These are phyloP conservation scores for Luperina nickerlii DNA, from an alignment of 2,888 invertebrate genomes.

Conservation along the genomic window DNA sequence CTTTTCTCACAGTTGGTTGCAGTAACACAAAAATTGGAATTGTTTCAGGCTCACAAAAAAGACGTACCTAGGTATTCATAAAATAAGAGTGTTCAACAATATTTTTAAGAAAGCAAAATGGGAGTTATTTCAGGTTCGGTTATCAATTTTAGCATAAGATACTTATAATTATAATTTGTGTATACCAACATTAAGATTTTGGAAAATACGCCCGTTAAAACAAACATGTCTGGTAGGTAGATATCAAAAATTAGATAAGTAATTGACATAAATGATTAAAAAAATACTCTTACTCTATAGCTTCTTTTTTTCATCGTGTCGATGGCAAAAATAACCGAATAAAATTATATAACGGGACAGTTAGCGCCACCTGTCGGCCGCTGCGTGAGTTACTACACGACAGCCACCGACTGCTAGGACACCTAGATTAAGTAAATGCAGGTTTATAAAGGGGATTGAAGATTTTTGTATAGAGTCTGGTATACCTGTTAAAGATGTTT, in stretches of 20 bases:
- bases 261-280: too few species aligned
- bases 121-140: neutral
- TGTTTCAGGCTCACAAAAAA: neutral
- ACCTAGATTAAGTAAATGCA: slow-evolving; percentile 46
- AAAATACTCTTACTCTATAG: too few species aligned
- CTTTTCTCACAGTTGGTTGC: neutral
- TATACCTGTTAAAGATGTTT: too few species aligned
- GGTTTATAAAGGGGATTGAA: too few species aligned
- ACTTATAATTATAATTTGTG: too few species aligned
- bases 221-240: neutral
- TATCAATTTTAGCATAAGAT: too few species aligned
- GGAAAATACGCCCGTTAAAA: neutral
- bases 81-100: neutral
- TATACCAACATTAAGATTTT: neutral
- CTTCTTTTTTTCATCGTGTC: too few species aligned
- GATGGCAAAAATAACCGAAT: too few species aligned
- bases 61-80: neutral
- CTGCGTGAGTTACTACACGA: slow-evolving; percentile 44
- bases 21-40: neutral
- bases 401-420: slow-evolving; percentile 25
- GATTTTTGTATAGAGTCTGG: too few species aligned
- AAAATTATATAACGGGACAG: slow-evolving; percentile 49
- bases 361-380: slow-evolving; percentile 52
- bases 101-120: neutral
- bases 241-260: neutral